These are phyloP conservation scores for Enteromius radiatus DNA, from an alignment of 2,797 vertebrate genomes.

Conservation along the genomic window DNA sequence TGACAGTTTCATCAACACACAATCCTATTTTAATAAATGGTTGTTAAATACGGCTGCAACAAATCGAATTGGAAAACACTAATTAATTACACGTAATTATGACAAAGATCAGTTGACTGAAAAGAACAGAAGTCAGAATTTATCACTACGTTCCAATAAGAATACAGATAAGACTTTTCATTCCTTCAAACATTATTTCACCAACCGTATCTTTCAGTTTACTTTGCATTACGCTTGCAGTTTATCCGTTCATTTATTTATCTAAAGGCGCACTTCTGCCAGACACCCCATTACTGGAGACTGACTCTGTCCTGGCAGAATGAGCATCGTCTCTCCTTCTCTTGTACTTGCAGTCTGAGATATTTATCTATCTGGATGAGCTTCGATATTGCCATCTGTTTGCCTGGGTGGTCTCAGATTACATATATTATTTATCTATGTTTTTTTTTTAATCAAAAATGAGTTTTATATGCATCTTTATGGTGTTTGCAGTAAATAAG, in stretches of 20 bases:
- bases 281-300: constrained; percentile 8
- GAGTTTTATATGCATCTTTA: not conserved
- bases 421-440: not conserved
- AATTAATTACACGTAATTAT: no score
- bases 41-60: not conserved
- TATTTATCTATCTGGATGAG: constrained; percentile 26
- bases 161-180: not conserved
- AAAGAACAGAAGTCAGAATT: not conserved
- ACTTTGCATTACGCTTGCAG: not conserved
- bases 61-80: no score
- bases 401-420: constrained; percentile 9
- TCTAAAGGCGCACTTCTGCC: constrained; percentile 3
- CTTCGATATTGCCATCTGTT: constrained; percentile 21
- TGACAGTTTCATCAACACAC: not conserved
- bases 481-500: not conserved
- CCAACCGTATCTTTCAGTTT: not conserved
- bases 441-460: constrained; percentile 1
- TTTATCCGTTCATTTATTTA: constrained; percentile 22
- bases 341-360: constrained; percentile 6
- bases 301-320: not conserved
- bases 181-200: not conserved
- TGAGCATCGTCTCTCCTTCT: constrained; percentile 5
- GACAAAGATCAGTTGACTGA: not conserved
- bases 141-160: not conserved
- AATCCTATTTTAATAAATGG: not conserved